phyloP scores from a whole-genome alignment of 2,888 invertebrate genomes.

The Sthenelais limicola region DNA sequence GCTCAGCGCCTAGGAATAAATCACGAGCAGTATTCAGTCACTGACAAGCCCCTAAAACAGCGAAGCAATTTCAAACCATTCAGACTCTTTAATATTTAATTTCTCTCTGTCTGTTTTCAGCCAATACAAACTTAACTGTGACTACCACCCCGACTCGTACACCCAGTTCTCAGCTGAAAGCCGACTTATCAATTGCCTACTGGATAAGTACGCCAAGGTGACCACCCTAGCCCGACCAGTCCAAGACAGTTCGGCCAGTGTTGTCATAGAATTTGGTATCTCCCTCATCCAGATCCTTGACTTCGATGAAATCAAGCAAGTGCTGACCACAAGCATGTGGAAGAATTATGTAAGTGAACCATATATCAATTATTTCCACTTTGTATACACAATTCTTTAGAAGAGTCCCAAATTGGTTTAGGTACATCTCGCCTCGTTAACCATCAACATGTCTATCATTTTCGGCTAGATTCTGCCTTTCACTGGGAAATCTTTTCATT shows the following conservation, averaged over 20 bases:
- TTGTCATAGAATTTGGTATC: conserved; percentile 40
- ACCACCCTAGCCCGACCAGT: conserved; percentile 43
- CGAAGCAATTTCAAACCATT: too few relatives aligned
- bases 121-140: conserved; percentile 11
- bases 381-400: background rate
- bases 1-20: too few relatives aligned
- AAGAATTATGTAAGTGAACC: conserved; percentile 42
- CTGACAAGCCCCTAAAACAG: too few relatives aligned
- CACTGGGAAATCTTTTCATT: too few relatives aligned
- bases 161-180: conserved; percentile 38
- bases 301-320: conserved; percentile 44
- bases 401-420: too few relatives aligned
- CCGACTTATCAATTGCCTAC: conserved; percentile 44
- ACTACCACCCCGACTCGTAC: background rate
- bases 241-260: conserved; percentile 28
- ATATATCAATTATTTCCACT: background rate
- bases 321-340: conserved; percentile 42
- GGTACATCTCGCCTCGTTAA: too few relatives aligned
- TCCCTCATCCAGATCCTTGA: conserved; percentile 43
- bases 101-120: too few relatives aligned
- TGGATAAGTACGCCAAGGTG: conserved; percentile 36
- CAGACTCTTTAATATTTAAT: too few relatives aligned
- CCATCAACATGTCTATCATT: too few relatives aligned
- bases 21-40: too few relatives aligned
- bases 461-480: too few relatives aligned